These are phyloP conservation scores for Caenorhabditis parvicauda DNA, from an alignment of 2,888 invertebrate genomes.

Conservation along the genomic window DNA sequence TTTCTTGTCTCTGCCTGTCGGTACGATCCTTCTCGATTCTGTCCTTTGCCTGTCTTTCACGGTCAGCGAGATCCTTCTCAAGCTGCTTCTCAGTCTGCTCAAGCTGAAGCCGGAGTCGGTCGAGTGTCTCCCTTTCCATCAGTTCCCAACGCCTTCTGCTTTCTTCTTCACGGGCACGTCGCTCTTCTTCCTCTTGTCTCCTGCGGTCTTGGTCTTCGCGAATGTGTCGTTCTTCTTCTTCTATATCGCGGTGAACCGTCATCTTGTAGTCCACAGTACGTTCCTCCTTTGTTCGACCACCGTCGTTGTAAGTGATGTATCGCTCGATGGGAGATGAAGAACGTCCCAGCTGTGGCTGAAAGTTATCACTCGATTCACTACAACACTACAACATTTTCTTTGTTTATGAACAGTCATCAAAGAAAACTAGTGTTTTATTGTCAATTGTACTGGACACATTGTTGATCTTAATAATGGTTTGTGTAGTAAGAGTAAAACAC, in stretches of 20 bases:
- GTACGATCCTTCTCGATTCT: slow-evolving; percentile 40
- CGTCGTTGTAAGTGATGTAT: slow-evolving; percentile 37
- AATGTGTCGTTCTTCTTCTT: slow-evolving; percentile 59
- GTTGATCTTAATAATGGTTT: slow-evolving; percentile 2
- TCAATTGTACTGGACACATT: not conserved
- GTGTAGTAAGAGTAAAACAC: not conserved
- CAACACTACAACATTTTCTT: no score
- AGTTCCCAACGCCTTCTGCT: slow-evolving; percentile 52
- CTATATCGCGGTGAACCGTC: slow-evolving; percentile 45
- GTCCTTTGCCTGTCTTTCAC: slow-evolving; percentile 48
- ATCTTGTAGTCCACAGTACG: slow-evolving; percentile 40
- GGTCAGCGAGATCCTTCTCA: slow-evolving; percentile 35
- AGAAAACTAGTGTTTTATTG: slow-evolving; percentile 3
- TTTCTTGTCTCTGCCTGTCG: slow-evolving; percentile 34
- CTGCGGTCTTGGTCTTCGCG: slow-evolving; percentile 48
- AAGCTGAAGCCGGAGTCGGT: slow-evolving; percentile 46
- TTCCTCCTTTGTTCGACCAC: slow-evolving; percentile 41
- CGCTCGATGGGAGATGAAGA: slow-evolving; percentile 34
- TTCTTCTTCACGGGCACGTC: slow-evolving; percentile 50
- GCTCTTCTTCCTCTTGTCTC: slow-evolving; percentile 25
- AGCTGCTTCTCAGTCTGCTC: slow-evolving; percentile 47
- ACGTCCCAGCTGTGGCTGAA: slow-evolving; percentile 33
- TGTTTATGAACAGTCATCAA: no score
- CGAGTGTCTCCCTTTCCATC: slow-evolving; percentile 49
- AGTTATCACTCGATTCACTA: no score